Percentiles rank a stretch among this genome's conserved stretches.
Evolutionary conservation across 2,888 invertebrate genomes (phyloP).

Genomic region (Apotomis betuletana): DNA sequence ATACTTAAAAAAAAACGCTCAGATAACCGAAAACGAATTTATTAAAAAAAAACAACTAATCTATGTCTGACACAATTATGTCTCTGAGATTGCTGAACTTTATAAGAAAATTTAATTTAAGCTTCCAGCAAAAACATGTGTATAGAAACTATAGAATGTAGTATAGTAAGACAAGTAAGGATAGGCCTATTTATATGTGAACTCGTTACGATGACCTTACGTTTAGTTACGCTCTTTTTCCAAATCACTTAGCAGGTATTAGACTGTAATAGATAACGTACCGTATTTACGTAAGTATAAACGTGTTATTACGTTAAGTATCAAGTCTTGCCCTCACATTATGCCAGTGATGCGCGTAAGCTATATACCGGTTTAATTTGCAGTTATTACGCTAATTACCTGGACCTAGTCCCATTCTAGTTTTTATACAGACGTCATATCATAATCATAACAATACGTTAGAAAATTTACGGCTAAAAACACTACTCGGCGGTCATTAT

Average conservation of each 20-base stretch:
- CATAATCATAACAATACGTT: constrained; percentile 15
- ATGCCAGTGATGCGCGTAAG: constrained; percentile 11
- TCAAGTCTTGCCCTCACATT: constrained; percentile 29
- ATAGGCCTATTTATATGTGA: constrained; percentile 1
- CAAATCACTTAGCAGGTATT: constrained; percentile 33
- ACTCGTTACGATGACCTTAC: constrained; percentile 9
- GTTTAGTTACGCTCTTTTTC: constrained; percentile 27
- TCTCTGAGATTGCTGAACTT: no score
- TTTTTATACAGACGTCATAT: constrained; percentile 23
- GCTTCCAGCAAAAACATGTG: no score
- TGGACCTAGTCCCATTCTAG: constrained; percentile 18
- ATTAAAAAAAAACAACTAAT: no score
- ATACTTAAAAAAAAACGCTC: no score
- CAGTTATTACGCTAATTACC: constrained; percentile 24
- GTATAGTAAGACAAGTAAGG: no score
- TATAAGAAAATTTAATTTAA: no score
- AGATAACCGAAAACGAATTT: no score
- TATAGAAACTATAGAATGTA: no score
- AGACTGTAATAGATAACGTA: constrained; percentile 30
- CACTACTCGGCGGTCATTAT: constrained; percentile 15
- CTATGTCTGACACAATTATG: no score
- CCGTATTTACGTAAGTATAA: constrained; percentile 24
- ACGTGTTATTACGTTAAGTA: constrained; percentile 33
- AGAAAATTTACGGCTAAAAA: constrained; percentile 9
- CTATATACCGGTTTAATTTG: constrained; percentile 23